Conservation (phyloP, 1,140 invertebrate species). For the Hyles vespertilio region DNA sequence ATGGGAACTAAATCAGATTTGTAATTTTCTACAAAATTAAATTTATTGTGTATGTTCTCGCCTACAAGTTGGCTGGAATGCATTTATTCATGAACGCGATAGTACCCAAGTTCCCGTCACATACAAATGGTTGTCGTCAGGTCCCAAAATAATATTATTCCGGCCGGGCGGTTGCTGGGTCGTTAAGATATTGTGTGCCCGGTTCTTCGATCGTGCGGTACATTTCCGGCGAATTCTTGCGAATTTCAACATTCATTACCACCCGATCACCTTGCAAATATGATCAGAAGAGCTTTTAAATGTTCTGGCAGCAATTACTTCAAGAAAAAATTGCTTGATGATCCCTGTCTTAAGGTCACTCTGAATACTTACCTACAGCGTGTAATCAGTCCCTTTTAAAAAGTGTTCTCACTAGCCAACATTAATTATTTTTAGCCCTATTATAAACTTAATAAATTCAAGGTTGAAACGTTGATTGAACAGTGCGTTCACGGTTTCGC, state of each 20-base stretch:
- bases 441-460: slow-evolving; percentile 29
- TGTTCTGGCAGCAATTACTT: background rate
- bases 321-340: slow-evolving; percentile 2
- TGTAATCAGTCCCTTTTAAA: slow-evolving; percentile 1
- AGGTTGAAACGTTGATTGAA: slow-evolving; percentile 39
- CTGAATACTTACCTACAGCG: background rate
- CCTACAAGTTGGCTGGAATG: background rate
- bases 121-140: too few relatives aligned
- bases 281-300: slow-evolving; percentile 2
- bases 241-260: slow-evolving; percentile 10
- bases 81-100: too few relatives aligned
- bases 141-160: too few relatives aligned
- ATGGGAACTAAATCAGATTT: slow-evolving; percentile 61
- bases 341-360: slow-evolving; percentile 2
- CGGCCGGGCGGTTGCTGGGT: too few relatives aligned
- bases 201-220: background rate
- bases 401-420: background rate
- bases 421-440: slow-evolving; percentile 1
- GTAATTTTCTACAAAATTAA: slow-evolving; percentile 53
- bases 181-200: too few relatives aligned
- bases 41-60: slow-evolving; percentile 10
- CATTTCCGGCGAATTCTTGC: slow-evolving; percentile 3
- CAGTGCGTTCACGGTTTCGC: slow-evolving; percentile 36
- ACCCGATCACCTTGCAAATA: slow-evolving; percentile 28
- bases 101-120: background rate